Percentiles rank a stretch among this genome's conserved stretches.
phyloP scores from a whole-genome alignment of 2,797 vertebrate genomes.

The Mionectes olivaceus region DNA sequence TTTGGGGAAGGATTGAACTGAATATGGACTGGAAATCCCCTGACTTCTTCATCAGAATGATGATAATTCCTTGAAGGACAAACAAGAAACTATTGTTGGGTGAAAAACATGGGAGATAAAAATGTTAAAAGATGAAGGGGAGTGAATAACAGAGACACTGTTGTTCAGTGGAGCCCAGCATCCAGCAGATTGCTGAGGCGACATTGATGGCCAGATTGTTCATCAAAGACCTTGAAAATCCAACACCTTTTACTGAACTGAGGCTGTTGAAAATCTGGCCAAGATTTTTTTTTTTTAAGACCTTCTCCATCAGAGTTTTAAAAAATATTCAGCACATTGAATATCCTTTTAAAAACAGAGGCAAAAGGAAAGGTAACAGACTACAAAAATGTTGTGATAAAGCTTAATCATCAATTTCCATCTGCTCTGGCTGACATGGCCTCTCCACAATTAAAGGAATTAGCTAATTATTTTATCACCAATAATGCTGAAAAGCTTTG shows the following conservation, averaged over 20 bases:
- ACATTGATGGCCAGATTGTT: neutral
- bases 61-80: neutral
- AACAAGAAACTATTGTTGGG: neutral
- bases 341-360: neutral
- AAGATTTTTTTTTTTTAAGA: conserved; percentile 15
- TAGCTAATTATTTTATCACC: conserved; percentile 38
- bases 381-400: conserved; percentile 15
- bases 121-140: neutral
- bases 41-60: neutral
- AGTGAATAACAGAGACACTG: neutral
- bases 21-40: neutral
- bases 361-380: conserved; percentile 32
- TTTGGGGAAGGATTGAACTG: neutral
- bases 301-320: neutral
- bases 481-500: conserved; percentile 39
- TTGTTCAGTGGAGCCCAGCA: neutral
- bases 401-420: conserved; percentile 49
- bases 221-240: neutral
- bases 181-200: neutral
- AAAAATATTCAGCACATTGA: neutral
- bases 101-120: neutral
- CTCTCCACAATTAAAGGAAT: conserved; percentile 43
- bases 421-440: conserved; percentile 38
- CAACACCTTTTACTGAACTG: neutral
- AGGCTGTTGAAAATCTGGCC: conserved; percentile 1